Evolutionary conservation across 2,888 invertebrate genomes (phyloP).

Genomic region (Hypolimnas misippus): DNA sequence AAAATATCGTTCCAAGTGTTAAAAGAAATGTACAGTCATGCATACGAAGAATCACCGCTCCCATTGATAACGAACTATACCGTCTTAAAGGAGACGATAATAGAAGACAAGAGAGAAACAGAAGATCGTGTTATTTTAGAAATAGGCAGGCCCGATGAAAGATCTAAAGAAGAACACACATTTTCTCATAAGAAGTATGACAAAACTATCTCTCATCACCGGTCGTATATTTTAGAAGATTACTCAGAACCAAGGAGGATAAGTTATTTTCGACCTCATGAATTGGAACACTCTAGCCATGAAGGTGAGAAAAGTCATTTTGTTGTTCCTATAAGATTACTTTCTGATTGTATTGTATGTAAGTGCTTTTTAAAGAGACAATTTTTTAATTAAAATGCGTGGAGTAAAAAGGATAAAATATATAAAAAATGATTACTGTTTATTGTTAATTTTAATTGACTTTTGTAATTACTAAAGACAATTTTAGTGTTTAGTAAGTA

Average conservation of each 20-base stretch:
- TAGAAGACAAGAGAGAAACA: constrained; percentile 67
- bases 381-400: not conserved
- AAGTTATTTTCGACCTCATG: constrained; percentile 69
- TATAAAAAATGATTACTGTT: constrained; percentile 11
- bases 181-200: constrained; percentile 82
- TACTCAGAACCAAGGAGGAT: constrained; percentile 66
- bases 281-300: constrained; percentile 57
- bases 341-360: not conserved
- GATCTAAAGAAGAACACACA: constrained; percentile 70
- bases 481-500: too few relatives aligned
- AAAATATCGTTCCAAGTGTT: not conserved
- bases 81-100: constrained; percentile 64
- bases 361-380: not conserved
- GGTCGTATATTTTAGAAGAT: constrained; percentile 76
- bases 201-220: constrained; percentile 77
- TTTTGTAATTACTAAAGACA: constrained; percentile 1
- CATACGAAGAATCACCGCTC: constrained; percentile 69
- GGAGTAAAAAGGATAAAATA: not conserved
- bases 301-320: constrained; percentile 56
- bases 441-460: too few relatives aligned
- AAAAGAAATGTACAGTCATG: constrained; percentile 65
- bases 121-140: constrained; percentile 78
- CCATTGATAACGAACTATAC: constrained; percentile 74
- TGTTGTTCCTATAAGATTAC: not conserved
- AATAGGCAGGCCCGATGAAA: constrained; percentile 79